Percentiles rank a stretch among this genome's conserved stretches.
phyloP scores from a whole-genome alignment of 2,113 vertebrate genomes.

The Notarius lentiginosus region DNA sequence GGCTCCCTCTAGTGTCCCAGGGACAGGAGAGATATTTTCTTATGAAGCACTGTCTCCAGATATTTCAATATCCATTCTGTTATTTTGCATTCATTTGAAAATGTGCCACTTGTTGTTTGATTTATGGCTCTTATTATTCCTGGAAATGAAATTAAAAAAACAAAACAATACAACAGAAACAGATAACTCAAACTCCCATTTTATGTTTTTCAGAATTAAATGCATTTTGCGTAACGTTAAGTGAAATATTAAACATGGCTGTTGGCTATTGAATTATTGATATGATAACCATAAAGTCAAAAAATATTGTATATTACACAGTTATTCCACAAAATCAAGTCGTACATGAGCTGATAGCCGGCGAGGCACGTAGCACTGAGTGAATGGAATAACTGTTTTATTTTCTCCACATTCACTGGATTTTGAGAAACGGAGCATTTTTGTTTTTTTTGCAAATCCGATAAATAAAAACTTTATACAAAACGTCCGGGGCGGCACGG shows the following conservation, averaged over 20 bases:
- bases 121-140: background rate
- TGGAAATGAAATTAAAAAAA: background rate
- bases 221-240: background rate
- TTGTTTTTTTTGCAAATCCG: no score
- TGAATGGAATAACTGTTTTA: no score
- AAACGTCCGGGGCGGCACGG: no score
- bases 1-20: slow-evolving; percentile 84
- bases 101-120: background rate
- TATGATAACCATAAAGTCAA: background rate
- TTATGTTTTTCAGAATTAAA: background rate
- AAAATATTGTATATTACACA: background rate
- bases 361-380: no score
- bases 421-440: no score
- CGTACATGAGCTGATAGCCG: no score
- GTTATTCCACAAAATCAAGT: no score
- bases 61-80: background rate
- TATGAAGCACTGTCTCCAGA: background rate
- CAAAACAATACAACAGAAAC: background rate
- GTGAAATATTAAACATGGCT: background rate
- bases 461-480: no score
- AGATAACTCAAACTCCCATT: background rate
- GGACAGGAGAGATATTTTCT: background rate
- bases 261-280: background rate
- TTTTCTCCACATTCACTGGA: no score
- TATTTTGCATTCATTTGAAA: background rate